A percentile compares a stretch with the other conserved stretches of the same genome.
Conservation (phyloP, 2,797 vertebrate species). For the Bradypodion pumilum region DNA sequence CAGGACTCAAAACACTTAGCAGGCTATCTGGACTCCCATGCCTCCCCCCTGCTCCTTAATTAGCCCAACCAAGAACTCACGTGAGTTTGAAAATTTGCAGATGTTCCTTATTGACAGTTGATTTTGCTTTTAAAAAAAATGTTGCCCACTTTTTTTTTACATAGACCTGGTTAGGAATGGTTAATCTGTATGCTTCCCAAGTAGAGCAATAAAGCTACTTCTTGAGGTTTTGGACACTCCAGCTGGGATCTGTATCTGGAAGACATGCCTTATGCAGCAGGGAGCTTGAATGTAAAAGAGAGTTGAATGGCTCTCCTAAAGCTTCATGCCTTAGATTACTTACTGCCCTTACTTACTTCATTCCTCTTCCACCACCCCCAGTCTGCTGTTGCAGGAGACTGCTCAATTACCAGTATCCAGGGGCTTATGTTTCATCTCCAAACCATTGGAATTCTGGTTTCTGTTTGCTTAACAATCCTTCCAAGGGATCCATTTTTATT, state of each 20-base stretch:
- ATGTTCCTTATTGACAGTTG: too few species aligned
- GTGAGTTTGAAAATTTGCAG: too few species aligned
- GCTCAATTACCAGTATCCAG: slow-evolving; percentile 71
- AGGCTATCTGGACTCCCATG: too few species aligned
- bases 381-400: slow-evolving; percentile 57
- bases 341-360: slow-evolving; percentile 6
- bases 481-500: not conserved
- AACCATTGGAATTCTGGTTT: slow-evolving; percentile 1
- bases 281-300: slow-evolving; percentile 37
- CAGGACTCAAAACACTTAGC: too few species aligned
- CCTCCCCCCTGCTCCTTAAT: too few species aligned
- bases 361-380: slow-evolving; percentile 28
- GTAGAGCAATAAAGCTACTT: not conserved
- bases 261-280: slow-evolving; percentile 44
- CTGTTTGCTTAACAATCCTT: not conserved
- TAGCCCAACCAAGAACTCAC: too few species aligned
- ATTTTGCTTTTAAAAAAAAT: too few species aligned
- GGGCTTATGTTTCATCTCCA: not conserved
- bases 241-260: slow-evolving; percentile 26
- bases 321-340: slow-evolving; percentile 27
- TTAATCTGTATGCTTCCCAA: not conserved
- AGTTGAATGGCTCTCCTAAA: slow-evolving; percentile 48
- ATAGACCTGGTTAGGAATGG: not conserved
- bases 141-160: too few species aligned
- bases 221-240: not conserved